Base-by-base conservation (phyloP, 2,888 invertebrate genomes). In the Hirtodrosophila trivittata region DNA sequence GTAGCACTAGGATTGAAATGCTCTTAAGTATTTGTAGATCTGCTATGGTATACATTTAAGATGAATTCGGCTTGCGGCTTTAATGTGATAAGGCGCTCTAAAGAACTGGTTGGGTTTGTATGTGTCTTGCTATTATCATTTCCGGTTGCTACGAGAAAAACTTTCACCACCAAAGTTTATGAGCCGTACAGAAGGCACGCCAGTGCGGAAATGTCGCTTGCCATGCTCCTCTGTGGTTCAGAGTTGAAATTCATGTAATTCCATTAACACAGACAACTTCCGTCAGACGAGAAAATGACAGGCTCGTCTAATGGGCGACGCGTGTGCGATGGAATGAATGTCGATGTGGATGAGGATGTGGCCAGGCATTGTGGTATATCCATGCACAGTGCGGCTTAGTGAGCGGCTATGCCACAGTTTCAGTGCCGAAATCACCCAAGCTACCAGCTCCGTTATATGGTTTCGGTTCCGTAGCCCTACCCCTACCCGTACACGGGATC, bases 181-280 rank as follows among this genome's bases (percentile, higher is more conserved):
- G 77, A 55, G 42, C 50, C 52, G 39, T 55, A 32, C 13, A 25
- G 30, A 13, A 18, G 43, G 32, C 39, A 49, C 30, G 39, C 47
- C n/a, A 32, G 14, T 43, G 30, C 71, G 69, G 65, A 70, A 68
- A 68, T 68, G 68, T 65, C 59, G 59, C 59, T 46, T 38, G 58
- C 52, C 58, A 59, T 39, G 70, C 65, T 21, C 26, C 52, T 77
- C 62, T 77, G 75, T 55, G 84, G 80, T 72, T 77, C 70, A 70
- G 77, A 77, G 84, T 77, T 84, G 75, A 84, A 80, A 81, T 84
- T 84, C 80, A 73, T 80, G 84, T 80, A 80, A 80, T 80, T 84
- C 84, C 82, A 80, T 80, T 80, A 80, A 80, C 81, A 81, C 82
- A 77, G 81, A 75, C 81, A 80, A 81, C 80, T 81, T 80, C 84